Evolutionary conservation across 2,888 invertebrate genomes (phyloP).

Genomic region (Bedellia somnulentella): DNA sequence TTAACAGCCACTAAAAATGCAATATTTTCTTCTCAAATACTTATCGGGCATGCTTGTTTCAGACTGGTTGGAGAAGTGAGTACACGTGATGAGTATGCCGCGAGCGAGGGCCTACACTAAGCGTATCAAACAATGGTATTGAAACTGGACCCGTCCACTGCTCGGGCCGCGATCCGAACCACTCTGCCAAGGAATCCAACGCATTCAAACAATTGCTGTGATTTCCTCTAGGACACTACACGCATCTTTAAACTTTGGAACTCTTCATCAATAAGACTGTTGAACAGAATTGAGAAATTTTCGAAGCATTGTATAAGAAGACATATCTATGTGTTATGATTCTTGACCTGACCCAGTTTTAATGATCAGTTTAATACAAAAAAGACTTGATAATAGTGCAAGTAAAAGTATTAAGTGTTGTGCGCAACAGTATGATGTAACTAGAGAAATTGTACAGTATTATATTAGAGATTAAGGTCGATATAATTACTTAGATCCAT

Average conservation of each 20-base stretch:
- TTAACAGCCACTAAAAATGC: too few species aligned
- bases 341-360: constrained; percentile 24
- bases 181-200: too few species aligned
- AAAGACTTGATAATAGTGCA: constrained; percentile 20
- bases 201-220: constrained; percentile 39
- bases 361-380: constrained; percentile 15
- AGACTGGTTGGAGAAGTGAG: constrained; percentile 91
- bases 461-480: constrained; percentile 45
- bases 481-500: constrained; percentile 33
- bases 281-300: constrained; percentile 51
- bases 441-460: constrained; percentile 62
- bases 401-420: constrained; percentile 50
- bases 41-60: too few species aligned
- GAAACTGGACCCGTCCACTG: too few species aligned
- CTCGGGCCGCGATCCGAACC: too few species aligned
- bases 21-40: too few species aligned
- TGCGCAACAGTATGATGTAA: constrained; percentile 30
- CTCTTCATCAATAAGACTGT: constrained; percentile 46
- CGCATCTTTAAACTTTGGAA: constrained; percentile 12
- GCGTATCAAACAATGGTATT: too few species aligned
- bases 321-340: constrained; percentile 14
- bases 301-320: constrained; percentile 19
- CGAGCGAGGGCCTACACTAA: constrained; percentile 23
- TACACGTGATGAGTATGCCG: constrained; percentile 83
- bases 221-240: constrained; percentile 16